These are phyloP conservation scores for Agonopterix heracliana DNA, from an alignment of 2,888 invertebrate species.

Conservation along the genomic window DNA sequence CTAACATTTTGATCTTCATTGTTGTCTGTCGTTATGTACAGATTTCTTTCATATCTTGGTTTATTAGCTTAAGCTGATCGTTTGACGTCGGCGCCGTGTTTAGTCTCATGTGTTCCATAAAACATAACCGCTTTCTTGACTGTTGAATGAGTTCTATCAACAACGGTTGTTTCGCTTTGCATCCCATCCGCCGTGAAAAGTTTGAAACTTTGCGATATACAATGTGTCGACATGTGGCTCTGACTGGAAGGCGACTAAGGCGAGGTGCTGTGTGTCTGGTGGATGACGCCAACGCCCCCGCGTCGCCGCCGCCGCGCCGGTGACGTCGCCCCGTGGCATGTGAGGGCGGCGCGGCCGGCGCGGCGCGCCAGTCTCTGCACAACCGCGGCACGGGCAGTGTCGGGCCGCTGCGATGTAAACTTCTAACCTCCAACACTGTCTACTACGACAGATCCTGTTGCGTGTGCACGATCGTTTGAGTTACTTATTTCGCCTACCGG, in stretches of 20 bases:
- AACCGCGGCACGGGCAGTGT: conserved; percentile 70
- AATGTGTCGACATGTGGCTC: conserved; percentile 18
- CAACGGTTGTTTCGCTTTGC: conserved; percentile 29
- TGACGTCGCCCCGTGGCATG: conserved; percentile 20
- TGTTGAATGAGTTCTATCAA: conserved; percentile 25
- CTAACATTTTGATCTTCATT: not conserved
- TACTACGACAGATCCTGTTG: conserved; percentile 64
- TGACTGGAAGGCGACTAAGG: conserved; percentile 17
- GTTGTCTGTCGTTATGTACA: not conserved
- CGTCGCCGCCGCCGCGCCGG: conserved; percentile 21
- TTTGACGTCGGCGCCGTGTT: conserved; percentile 28
- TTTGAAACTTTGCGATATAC: conserved; percentile 29
- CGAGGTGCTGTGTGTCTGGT: conserved; percentile 22
- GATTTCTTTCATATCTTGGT: not conserved
- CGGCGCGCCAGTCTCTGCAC: conserved; percentile 63
- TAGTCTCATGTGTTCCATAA: conserved; percentile 36
- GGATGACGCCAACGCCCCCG: conserved; percentile 58
- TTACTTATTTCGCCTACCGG: conserved; percentile 35
- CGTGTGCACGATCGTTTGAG: conserved; percentile 46
- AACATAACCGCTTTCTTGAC: conserved; percentile 22
- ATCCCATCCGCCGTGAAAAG: conserved; percentile 32
- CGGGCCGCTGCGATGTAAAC: conserved; percentile 74
- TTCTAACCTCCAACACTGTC: conserved; percentile 63
- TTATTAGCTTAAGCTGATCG: not conserved
- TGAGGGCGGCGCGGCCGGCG: conserved; percentile 15